Evolutionary conservation across 2,888 invertebrate species (phyloP), one percentile per base, ranked within the genome.

Genomic region (Dicranocentrus wangi): DNA sequence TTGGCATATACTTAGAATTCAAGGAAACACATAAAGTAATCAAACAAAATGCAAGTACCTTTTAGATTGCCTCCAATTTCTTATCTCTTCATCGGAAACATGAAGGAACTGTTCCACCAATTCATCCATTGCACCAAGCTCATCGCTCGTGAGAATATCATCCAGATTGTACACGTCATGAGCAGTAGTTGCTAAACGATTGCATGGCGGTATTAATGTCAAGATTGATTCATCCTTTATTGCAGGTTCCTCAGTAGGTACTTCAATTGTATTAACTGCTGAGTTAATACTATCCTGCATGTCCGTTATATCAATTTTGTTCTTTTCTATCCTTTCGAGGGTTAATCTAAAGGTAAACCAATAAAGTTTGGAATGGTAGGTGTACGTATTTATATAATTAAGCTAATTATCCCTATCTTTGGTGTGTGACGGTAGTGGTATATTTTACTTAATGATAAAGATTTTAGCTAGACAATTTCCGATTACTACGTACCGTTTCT

Each of bases 271-370:
- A 1, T 53, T 73, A 13, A 82, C 65, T 1, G 86, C 86, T 7
- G 71, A 42, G n/a, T 78, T 68, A 8, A 86, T 84, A 75, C 84
- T 84, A 10, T 81, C 78, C 53, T 83, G 80, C 86, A 86, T 86
- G 53, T 84, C 82, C 13, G 53, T 58, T 5, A 66, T 53, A 17
- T 83, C 77, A 39, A 85, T 84, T 17, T 79, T 43, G 73, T 84
- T 81, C 63, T 81, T 84, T 42, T 86, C 86, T 13, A 58, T n/a
- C 27, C 78, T 78, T 63, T 86, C 86, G 58, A 70, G 82, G 5
- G 72, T 65, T 13, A 84, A 32, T 17, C 78, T 78, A 42, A 1
- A 71, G 17, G 13, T 42, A 19, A 7, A 32, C 39, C 32, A 17
- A 58, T 13, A 5, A 25, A 21, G 39, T 25, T 2, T 19, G 17